These are phyloP conservation scores for Clavelina lepadiformis DNA, from an alignment of 23 tunicate species.

Conservation along the genomic window DNA sequence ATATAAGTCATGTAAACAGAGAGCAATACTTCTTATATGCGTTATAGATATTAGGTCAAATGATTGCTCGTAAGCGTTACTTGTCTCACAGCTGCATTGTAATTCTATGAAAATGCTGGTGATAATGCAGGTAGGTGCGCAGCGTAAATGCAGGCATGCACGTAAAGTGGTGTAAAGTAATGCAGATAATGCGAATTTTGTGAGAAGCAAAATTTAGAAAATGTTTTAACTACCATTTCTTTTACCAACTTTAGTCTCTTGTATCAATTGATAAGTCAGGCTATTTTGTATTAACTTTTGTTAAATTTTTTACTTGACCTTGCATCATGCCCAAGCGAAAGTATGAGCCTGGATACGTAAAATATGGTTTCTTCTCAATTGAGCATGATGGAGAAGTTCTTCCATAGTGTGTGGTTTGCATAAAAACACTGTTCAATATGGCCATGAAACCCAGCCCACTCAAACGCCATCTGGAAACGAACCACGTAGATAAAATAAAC, in stretches of 20 bases:
- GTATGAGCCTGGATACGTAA: slow-evolving; percentile 32
- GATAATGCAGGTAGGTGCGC: too few relatives aligned
- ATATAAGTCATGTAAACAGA: slow-evolving; percentile 4
- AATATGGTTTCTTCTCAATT: slow-evolving; percentile 31
- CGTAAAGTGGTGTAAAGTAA: background rate
- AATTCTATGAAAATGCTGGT: background rate
- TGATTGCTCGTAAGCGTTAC: slow-evolving; percentile 4
- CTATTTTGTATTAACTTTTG: slow-evolving; percentile 11
- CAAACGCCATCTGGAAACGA: background rate
- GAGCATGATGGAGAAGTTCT: slow-evolving; percentile 7
- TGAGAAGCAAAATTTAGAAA: slow-evolving; percentile 7
- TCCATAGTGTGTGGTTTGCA: slow-evolving; percentile 16
- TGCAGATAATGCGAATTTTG: slow-evolving; percentile 1
- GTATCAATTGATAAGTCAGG: slow-evolving; percentile 5
- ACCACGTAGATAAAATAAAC: slow-evolving; percentile 6
- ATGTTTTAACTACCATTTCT: slow-evolving; percentile 4
- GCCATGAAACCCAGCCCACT: background rate
- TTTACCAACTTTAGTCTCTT: slow-evolving; percentile 9
- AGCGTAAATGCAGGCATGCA: too few relatives aligned
- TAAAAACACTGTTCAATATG: background rate
- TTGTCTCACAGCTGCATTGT: slow-evolving; percentile 6
- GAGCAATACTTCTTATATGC: background rate
- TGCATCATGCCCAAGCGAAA: slow-evolving; percentile 43
- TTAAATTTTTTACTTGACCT: slow-evolving; percentile 24
- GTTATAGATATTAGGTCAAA: slow-evolving; percentile 7